These are phyloP conservation scores for Lochmaea capreae DNA, from an alignment of 2,888 invertebrate species.

Conservation along the genomic window DNA sequence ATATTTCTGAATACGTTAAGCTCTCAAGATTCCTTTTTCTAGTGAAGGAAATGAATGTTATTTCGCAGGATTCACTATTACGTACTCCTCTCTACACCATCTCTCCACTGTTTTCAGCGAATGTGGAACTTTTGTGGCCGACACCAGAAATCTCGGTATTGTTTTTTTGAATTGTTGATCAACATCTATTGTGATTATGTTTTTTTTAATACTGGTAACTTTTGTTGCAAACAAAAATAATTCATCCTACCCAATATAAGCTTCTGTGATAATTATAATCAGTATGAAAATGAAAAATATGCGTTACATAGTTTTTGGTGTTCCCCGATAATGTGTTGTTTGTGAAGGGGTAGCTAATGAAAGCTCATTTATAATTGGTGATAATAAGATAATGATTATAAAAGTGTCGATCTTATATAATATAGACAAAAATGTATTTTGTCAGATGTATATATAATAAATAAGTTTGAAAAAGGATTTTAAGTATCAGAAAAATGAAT, in stretches of 20 bases:
- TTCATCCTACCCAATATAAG: not conserved
- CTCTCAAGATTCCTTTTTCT: no score
- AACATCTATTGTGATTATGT: no score
- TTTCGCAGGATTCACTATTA: no score
- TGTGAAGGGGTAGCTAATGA: conserved; percentile 32
- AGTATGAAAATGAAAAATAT: not conserved
- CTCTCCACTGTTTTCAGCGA: no score
- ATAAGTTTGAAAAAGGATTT: conserved; percentile 10
- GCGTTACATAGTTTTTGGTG: conserved; percentile 1
- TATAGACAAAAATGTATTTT: conserved; percentile 23
- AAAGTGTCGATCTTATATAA: conserved; percentile 10
- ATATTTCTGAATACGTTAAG: no score
- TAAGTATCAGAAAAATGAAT: conserved; percentile 19
- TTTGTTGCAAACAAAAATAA: no score
- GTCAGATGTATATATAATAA: conserved; percentile 21
- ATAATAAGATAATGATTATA: conserved; percentile 28
- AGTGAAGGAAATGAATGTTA: no score
- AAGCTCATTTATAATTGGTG: conserved; percentile 35
- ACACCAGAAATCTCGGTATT: no score
- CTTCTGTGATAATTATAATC: conserved; percentile 14
- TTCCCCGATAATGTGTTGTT: conserved; percentile 22
- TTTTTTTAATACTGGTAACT: no score
- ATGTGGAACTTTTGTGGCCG: no score
- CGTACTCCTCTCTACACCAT: no score
- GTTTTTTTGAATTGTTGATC: no score